phyloP scores from a whole-genome alignment of 1,140 invertebrate genomes.

The Hydropsyche tenuis region DNA sequence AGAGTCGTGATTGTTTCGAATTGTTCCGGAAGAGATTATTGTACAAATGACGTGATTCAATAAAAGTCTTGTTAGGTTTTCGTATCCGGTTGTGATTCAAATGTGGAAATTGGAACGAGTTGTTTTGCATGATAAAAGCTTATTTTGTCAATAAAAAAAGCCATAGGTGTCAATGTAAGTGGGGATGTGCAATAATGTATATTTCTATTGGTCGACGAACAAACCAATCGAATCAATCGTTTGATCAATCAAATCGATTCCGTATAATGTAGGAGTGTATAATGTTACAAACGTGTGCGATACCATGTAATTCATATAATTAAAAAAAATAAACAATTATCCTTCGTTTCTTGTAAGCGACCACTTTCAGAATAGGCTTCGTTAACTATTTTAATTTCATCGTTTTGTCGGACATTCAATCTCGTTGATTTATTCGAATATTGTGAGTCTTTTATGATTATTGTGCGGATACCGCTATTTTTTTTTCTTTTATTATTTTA shows the following conservation, averaged over 20 bases:
- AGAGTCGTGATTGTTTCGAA: too few relatives aligned
- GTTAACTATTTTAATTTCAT: constrained; percentile 8
- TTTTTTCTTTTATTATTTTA: constrained; percentile 13
- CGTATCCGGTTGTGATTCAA: too few relatives aligned
- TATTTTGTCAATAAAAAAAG: too few relatives aligned
- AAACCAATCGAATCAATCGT: constrained; percentile 22
- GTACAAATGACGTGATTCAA: too few relatives aligned
- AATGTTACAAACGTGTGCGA: not conserved
- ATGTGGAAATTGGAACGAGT: too few relatives aligned
- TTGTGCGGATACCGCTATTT: constrained; percentile 10
- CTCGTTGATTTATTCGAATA: constrained; percentile 11
- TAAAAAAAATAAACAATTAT: too few relatives aligned
- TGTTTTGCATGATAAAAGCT: too few relatives aligned
- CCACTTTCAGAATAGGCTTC: constrained; percentile 4
- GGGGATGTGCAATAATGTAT: constrained; percentile 3
- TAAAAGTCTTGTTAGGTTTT: too few relatives aligned
- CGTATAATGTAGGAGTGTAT: not conserved
- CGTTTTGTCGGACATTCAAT: not conserved
- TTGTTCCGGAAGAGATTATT: too few relatives aligned
- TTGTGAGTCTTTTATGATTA: constrained; percentile 13
- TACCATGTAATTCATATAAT: too few relatives aligned
- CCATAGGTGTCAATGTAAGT: not conserved
- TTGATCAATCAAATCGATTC: constrained; percentile 31
- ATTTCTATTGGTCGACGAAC: constrained; percentile 24
- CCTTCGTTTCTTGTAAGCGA: not conserved